These are phyloP conservation scores for Ciconia boyciana DNA, from an alignment of 2,113 vertebrate genomes.

Conservation along the genomic window DNA sequence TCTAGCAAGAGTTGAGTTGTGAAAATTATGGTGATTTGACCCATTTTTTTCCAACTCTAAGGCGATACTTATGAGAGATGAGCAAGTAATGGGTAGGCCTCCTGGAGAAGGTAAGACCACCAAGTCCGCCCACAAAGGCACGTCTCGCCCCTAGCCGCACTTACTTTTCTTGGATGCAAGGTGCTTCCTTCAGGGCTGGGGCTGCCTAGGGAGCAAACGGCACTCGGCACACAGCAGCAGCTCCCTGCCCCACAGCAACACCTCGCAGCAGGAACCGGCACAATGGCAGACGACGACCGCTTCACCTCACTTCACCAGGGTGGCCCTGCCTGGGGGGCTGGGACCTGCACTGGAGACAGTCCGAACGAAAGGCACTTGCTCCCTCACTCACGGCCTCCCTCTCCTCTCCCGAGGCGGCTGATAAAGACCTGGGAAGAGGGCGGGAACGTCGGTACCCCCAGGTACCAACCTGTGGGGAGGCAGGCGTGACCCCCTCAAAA, in stretches of 20 bases:
- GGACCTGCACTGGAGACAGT: rapidly evolving
- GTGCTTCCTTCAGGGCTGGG: neutral
- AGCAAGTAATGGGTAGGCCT: neutral
- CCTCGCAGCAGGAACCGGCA: neutral
- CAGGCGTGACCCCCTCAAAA: too few species aligned
- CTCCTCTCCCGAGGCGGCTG: too few species aligned
- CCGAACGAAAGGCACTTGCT: rapidly evolving
- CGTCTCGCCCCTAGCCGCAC: neutral
- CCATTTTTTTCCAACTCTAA: neutral
- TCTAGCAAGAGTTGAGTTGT: neutral
- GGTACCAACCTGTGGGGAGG: too few species aligned
- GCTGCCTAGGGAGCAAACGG: neutral
- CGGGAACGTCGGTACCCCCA: rapidly evolving
- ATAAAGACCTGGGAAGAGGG: rapidly evolving
- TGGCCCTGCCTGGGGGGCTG: neutral
- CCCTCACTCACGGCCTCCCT: neutral
- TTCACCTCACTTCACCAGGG: neutral
- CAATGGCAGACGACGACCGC: too few species aligned
- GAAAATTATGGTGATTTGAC: neutral
- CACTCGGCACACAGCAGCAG: neutral
- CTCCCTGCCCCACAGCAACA: neutral
- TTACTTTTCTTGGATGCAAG: neutral
- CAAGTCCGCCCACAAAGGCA: neutral
- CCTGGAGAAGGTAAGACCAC: neutral
- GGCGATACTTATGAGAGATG: rapidly evolving